Evolutionary conservation across 2,888 invertebrate species (phyloP), one percentile per base, ranked within the genome.

Genomic region (Apodemia mormo): DNA sequence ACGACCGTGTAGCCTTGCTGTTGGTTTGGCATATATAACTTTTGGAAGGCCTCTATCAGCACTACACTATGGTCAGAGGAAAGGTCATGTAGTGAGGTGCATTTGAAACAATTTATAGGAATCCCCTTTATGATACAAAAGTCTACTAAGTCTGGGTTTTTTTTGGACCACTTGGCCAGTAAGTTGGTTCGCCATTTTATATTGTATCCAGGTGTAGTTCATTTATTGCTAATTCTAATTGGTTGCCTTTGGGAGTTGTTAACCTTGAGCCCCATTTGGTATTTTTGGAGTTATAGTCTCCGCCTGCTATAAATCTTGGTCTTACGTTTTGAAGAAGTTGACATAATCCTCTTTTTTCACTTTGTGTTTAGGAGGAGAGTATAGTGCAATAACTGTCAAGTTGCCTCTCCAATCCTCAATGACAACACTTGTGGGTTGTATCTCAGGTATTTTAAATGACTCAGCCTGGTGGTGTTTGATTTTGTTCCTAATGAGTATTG

Each of bases 101-200:
- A 67, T 9, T 10, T 71, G 1, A n/a, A n/a, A n/a, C n/a, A n/a
- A n/a, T n/a, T n/a, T n/a, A n/a, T n/a, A n/a, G n/a, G n/a, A n/a
- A n/a, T 52, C 6, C 68, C 68, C 66, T 72, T 76, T 7, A 43
- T 56, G 6, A 77, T 65, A 65, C 58, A 73, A 65, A 77, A 77
- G 65, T 77, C 74, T 5, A 76, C 29, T n/a, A 75, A 29, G 49
- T 77, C 76, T 49, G 76, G 74, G 2, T 67, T 68, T 70, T 76
- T 2, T 66, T 49, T 68, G 12, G 58, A 61, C 75, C 76, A 2
- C 75, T 71, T 1, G 75, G 75, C 74, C 75, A 76, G 66, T 77
- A 73, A 2, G 75, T 78, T 1, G 78, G 77, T 56, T 75, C 73
- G 1, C 69, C 6, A 0, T 75, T 67, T 0, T 75, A 69, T 10